phyloP scores from a whole-genome alignment of 2,113 vertebrate genomes.

The Copsychus sechellarum region DNA sequence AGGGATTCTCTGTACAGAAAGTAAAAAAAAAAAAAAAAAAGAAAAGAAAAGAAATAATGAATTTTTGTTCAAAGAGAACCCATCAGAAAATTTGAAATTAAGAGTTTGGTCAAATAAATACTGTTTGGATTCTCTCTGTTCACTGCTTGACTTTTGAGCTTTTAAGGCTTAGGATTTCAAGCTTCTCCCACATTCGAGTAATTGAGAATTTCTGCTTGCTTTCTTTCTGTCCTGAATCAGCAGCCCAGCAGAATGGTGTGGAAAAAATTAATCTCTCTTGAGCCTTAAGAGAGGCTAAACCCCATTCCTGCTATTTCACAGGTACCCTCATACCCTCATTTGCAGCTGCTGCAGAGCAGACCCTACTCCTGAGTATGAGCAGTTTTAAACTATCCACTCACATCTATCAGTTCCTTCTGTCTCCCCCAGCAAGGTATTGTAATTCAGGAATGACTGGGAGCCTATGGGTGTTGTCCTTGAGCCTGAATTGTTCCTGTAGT shows the following conservation, averaged over 20 bases:
- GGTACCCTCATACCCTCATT: background rate
- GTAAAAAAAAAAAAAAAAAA: background rate
- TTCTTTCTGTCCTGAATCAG: background rate
- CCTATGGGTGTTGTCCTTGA: background rate
- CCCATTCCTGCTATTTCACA: background rate
- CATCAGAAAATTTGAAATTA: background rate
- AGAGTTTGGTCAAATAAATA: background rate
- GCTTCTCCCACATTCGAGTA: background rate
- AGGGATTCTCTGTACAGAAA: background rate
- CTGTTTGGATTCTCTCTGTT: background rate
- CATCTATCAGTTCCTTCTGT: background rate
- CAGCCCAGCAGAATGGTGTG: background rate
- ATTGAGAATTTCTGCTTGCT: background rate
- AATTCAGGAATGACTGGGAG: background rate
- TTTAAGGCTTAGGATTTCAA: background rate
- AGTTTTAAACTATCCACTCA: background rate
- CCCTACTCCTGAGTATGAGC: background rate
- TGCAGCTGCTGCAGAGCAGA: background rate
- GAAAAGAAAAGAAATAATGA: background rate
- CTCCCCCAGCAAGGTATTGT: background rate
- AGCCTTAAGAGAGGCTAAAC: background rate
- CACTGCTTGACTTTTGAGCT: background rate
- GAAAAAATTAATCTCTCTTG: background rate
- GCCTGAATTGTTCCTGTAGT: rapidly evolving
- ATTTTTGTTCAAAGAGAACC: background rate